A percentile compares a stretch with the other conserved stretches of the same genome.
Evolutionary conservation across 2,113 vertebrate species (phyloP).

Genomic region (Melanocharis versteri): DNA sequence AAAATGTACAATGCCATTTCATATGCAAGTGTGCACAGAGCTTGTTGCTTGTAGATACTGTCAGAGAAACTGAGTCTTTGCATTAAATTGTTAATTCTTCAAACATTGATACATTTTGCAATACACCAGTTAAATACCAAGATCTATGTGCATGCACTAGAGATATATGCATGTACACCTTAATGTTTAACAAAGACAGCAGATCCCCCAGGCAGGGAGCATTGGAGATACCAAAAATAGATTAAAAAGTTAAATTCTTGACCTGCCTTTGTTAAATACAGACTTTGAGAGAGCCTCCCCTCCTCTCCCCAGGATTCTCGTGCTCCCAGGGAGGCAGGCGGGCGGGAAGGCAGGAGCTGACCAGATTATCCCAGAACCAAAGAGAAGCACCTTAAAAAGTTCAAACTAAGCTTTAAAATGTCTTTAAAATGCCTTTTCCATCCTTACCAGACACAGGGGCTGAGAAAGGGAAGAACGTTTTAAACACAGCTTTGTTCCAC

Average conservation of each 20-base stretch:
- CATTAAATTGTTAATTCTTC: constrained; percentile 19
- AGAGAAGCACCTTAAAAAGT: constrained; percentile 8
- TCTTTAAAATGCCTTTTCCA: neutral
- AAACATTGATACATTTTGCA: constrained; percentile 27
- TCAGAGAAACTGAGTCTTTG: constrained; percentile 19
- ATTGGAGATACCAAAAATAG: constrained; percentile 11
- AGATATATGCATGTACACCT: constrained; percentile 41
- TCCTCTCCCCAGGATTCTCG: neutral
- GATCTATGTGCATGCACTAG: constrained; percentile 30
- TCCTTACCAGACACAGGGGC: neutral
- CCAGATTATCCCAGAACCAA: neutral
- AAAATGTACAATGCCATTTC: constrained; percentile 23
- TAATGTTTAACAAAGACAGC: neutral
- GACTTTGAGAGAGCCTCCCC: neutral
- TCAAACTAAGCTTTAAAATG: neutral
- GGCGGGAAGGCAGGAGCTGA: neutral
- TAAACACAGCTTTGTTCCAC: neutral
- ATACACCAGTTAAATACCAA: constrained; percentile 44
- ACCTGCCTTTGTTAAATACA: constrained; percentile 46
- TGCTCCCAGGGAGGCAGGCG: neutral
- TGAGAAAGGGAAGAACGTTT: neutral
- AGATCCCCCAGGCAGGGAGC: neutral
- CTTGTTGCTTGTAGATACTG: neutral
- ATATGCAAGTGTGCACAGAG: constrained; percentile 2
- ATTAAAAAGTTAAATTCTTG: constrained; percentile 23